Conservation (phyloP, 2,888 invertebrate species). For the Amblyjoppa proteus region DNA sequence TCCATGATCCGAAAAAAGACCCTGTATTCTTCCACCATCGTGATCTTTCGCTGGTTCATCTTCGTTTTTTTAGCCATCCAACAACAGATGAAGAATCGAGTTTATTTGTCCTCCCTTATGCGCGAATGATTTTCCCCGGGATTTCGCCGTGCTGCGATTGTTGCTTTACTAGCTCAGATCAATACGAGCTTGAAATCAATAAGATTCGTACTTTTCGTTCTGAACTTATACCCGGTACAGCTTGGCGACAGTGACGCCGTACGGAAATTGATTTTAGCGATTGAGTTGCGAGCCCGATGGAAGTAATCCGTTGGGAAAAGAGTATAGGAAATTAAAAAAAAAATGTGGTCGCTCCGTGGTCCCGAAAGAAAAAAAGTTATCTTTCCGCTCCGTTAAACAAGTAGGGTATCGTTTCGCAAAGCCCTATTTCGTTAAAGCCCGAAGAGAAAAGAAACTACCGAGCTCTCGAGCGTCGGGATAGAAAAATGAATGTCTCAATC, state of each 20-base stretch:
- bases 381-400: slow-evolving; percentile 25
- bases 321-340: background rate
- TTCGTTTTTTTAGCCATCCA: slow-evolving; percentile 5
- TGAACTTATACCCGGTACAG: background rate
- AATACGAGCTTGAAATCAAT: background rate
- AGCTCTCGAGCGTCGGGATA: background rate
- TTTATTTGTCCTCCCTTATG: slow-evolving; percentile 6
- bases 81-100: slow-evolving; percentile 19
- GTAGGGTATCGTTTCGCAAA: slow-evolving; percentile 16
- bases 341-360: background rate
- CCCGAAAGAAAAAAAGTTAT: slow-evolving; percentile 11
- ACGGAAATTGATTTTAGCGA: slow-evolving; percentile 46
- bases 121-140: background rate
- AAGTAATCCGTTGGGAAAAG: slow-evolving; percentile 1
- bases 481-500: background rate
- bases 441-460: slow-evolving; percentile 10
- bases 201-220: background rate
- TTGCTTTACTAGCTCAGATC: background rate
- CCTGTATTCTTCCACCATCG: background rate
- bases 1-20: slow-evolving; percentile 5
- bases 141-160: background rate
- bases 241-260: background rate
- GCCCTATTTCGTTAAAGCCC: background rate
- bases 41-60: background rate
- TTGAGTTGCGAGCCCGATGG: slow-evolving; percentile 7